Base-by-base conservation (phyloP, 2,888 invertebrate genomes). In the Empis livida region DNA sequence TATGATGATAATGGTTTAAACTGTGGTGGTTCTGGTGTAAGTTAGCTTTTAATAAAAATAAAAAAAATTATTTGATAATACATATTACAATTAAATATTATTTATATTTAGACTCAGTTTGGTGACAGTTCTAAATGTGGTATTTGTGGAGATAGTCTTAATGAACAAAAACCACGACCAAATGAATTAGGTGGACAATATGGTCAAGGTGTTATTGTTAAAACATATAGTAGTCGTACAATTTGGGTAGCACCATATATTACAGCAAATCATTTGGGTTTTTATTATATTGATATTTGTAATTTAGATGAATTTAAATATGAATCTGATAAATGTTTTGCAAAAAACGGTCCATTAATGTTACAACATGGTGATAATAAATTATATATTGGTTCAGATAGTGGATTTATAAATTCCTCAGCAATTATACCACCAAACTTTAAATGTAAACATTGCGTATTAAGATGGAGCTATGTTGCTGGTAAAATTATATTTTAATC, bases 11-110 rank as follows among this genome's bases (percentile, higher is more conserved):
- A 68, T 55, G 69, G 59, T 20, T 61, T 71, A 30, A 75, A 62
- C 54, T 79, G 79, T 56, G 79, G 79, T 3, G 77, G 77, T 32
- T 63, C 61, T 35, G 39, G 44, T 20, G 72, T 72, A 59, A 57
- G 63, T 35, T 35, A n/a, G n/a, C n/a, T 35, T 35, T n/a, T n/a
- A 8, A 2, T n/a, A n/a, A n/a, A n/a, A n/a, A n/a, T n/a, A n/a
- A n/a, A n/a, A n/a, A n/a, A n/a, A n/a, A n/a, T n/a, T n/a, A n/a
- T n/a, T n/a, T n/a, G n/a, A n/a, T n/a, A n/a, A n/a, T n/a, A n/a
- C n/a, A n/a, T n/a, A n/a, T n/a, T n/a, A n/a, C n/a, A n/a, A n/a
- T n/a, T n/a, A n/a, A n/a, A n/a, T n/a, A n/a, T n/a, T 32, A 4
- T 32, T n/a, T n/a, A 35, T 13, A n/a, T 35, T 14, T 10, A 71